Evolutionary conservation across 2,113 vertebrate species (phyloP).

Genomic region (Aptenodytes forsteri): DNA sequence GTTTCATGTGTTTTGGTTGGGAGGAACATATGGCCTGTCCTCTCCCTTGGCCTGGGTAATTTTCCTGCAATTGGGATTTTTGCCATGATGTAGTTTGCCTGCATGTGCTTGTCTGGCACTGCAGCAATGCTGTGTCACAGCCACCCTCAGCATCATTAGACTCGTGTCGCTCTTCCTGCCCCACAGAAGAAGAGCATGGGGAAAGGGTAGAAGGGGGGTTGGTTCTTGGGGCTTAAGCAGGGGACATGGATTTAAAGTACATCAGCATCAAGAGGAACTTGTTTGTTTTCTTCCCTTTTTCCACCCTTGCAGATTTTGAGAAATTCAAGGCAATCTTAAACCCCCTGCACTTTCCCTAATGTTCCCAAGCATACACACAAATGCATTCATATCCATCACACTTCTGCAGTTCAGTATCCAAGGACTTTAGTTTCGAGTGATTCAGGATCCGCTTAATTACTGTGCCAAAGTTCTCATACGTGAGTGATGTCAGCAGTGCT

Average conservation of each 20-base stretch:
- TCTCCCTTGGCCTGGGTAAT: background rate
- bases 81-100: background rate
- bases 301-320: background rate
- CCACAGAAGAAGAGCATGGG: background rate
- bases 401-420: background rate
- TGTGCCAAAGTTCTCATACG: background rate
- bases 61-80: background rate
- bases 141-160: background rate
- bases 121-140: background rate
- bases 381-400: background rate
- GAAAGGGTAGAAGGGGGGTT: background rate
- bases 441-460: background rate
- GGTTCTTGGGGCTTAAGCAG: background rate
- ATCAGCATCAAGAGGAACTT: background rate
- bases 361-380: background rate
- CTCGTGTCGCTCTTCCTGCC: rapidly evolving
- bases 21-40: background rate
- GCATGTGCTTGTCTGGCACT: background rate
- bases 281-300: background rate
- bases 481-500: background rate
- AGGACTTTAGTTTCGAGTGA: background rate
- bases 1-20: background rate
- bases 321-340: background rate
- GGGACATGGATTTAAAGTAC: background rate
- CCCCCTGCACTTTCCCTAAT: background rate